These are phyloP conservation scores for Pterostichus madidus DNA, from an alignment of 2,888 invertebrate species.

Conservation along the genomic window DNA sequence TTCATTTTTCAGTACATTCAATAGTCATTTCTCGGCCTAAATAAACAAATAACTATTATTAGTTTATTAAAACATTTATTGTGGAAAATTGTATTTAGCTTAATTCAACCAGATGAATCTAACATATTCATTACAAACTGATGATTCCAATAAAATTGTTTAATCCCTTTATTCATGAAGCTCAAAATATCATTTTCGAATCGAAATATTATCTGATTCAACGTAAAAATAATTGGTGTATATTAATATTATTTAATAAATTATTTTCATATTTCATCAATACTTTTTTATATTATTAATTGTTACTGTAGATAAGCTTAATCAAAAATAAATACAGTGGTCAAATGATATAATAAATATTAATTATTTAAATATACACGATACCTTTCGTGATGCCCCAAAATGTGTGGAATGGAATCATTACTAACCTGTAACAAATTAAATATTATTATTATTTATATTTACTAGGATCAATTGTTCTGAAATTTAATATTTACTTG, in stretches of 20 bases:
- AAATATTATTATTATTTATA: not conserved
- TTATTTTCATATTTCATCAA: constrained; percentile 4
- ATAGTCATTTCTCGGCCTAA: too few relatives aligned
- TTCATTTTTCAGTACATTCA: too few relatives aligned
- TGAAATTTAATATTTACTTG: too few relatives aligned
- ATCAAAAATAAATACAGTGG: too few relatives aligned
- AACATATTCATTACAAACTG: constrained; percentile 1
- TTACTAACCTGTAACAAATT: constrained; percentile 10
- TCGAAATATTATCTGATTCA: not conserved
- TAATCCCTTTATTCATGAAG: constrained; percentile 12
- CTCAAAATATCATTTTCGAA: not conserved
- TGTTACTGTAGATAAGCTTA: not conserved
- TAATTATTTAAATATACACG: not conserved
- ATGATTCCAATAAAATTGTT: constrained; percentile 23
- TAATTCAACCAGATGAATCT: not conserved
- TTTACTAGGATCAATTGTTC: too few relatives aligned
- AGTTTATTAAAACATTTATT: too few relatives aligned
- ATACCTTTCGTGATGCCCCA: not conserved
- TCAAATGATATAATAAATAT: not conserved
- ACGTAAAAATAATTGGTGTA: constrained; percentile 17
- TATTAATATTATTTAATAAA: constrained; percentile 18
- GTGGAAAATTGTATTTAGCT: not conserved
- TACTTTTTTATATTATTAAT: not conserved
- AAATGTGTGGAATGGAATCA: not conserved
- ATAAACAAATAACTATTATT: too few relatives aligned